A percentile compares a stretch with the other conserved stretches of the same genome.
phyloP scores from a whole-genome alignment of 1,140 invertebrate genomes.

The Anadara kagoshimensis region DNA sequence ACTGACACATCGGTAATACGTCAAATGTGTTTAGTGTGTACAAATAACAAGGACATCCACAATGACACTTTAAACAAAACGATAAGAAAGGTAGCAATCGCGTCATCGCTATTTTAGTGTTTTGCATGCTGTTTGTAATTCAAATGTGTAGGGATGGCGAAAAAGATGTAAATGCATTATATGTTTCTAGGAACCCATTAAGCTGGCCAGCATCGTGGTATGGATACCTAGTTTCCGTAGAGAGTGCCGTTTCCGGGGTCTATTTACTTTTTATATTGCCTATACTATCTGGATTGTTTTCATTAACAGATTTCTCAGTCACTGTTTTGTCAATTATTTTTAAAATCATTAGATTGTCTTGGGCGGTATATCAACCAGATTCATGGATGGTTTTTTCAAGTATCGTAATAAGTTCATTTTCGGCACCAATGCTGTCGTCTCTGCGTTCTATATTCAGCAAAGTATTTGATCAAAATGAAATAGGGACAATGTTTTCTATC shows the following conservation, averaged over 20 bases:
- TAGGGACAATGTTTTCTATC: slow-evolving; percentile 65
- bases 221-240: slow-evolving; percentile 67
- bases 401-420: slow-evolving; percentile 58
- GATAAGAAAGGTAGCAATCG: slow-evolving; percentile 43
- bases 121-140: slow-evolving; percentile 45
- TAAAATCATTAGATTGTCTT: slow-evolving; percentile 59
- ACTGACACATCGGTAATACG: slow-evolving; percentile 12
- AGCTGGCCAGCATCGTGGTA: slow-evolving; percentile 67
- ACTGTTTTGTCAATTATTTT: slow-evolving; percentile 59
- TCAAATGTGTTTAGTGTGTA: slow-evolving; percentile 38
- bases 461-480: slow-evolving; percentile 58
- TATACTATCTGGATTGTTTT: slow-evolving; percentile 53
- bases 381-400: slow-evolving; percentile 68
- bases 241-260: slow-evolving; percentile 65
- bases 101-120: slow-evolving; percentile 45
- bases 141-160: slow-evolving; percentile 67
- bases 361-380: slow-evolving; percentile 57
- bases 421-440: slow-evolving; percentile 61
- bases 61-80: slow-evolving; percentile 48
- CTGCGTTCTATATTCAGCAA: slow-evolving; percentile 68
- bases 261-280: slow-evolving; percentile 64
- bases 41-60: slow-evolving; percentile 51
- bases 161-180: slow-evolving; percentile 65
- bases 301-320: slow-evolving; percentile 55
- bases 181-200: slow-evolving; percentile 60